phyloP scores from a whole-genome alignment of 2,113 vertebrate species.

The Alosa alosa region DNA sequence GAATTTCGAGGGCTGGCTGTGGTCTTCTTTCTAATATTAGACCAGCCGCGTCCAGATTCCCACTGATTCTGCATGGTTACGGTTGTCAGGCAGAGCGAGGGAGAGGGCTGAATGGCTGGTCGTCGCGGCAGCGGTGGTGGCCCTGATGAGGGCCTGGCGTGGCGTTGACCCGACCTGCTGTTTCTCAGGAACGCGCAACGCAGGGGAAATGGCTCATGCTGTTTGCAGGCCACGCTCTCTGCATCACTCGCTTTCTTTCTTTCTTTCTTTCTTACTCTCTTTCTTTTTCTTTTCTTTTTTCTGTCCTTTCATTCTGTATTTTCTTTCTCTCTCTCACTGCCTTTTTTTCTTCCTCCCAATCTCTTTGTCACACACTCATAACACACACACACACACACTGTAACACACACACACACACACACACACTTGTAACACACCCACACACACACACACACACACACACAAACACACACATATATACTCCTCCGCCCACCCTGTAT shows the following conservation, averaged over 20 bases:
- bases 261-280: not conserved
- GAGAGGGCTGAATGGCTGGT: not conserved
- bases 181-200: not conserved
- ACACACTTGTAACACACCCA: no score
- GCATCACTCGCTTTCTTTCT: not conserved
- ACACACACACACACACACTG: no score
- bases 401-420: no score
- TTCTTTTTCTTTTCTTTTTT: not conserved
- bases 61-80: conserved; percentile 7
- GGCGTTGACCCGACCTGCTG: not conserved
- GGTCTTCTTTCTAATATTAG: conserved; percentile 1
- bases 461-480: no score
- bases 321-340: not conserved
- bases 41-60: not conserved
- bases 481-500: no score
- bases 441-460: no score
- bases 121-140: not conserved
- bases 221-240: not conserved
- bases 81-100: conserved; percentile 6
- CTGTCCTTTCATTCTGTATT: not conserved
- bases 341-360: not conserved
- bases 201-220: not conserved
- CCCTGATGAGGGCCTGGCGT: not conserved
- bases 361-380: not conserved
- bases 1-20: not conserved